Evolutionary conservation across 64 coral and sea anemone genomes (phyloP).

Genomic region (Astreopora myriophthalma): DNA sequence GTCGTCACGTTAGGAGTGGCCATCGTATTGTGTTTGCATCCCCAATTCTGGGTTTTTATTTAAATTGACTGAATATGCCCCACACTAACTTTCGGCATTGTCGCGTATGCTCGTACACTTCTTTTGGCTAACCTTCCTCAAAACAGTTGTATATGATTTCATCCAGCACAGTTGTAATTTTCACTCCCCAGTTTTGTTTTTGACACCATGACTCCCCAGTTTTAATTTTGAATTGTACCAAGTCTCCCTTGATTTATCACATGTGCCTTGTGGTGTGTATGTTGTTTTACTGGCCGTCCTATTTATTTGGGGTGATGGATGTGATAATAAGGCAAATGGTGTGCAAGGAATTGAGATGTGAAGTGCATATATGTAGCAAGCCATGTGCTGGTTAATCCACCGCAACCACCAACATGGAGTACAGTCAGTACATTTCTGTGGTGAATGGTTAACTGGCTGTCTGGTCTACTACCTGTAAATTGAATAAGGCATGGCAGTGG

Average conservation of each 20-base stretch:
- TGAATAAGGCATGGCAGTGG: neutral
- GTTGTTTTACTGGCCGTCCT: neutral
- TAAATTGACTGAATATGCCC: too few relatives aligned
- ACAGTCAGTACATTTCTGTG: slow-evolving; percentile 1
- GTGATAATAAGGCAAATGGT: neutral
- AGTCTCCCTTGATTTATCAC: neutral
- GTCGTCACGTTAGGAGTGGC: too few relatives aligned
- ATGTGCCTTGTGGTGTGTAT: neutral
- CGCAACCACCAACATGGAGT: neutral
- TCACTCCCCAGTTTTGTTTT: too few relatives aligned
- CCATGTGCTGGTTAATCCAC: too few relatives aligned
- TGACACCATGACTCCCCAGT: neutral
- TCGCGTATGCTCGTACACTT: too few relatives aligned
- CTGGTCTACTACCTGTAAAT: slow-evolving; percentile 17
- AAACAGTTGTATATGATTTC: too few relatives aligned
- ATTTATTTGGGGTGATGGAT: slow-evolving; percentile 28
- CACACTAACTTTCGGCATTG: too few relatives aligned
- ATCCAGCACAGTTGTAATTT: too few relatives aligned
- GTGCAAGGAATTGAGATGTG: neutral
- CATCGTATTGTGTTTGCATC: too few relatives aligned
- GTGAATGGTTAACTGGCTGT: neutral
- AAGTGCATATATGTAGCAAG: too few relatives aligned
- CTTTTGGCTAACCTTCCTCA: too few relatives aligned
- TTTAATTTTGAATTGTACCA: neutral
- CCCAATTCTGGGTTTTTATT: too few relatives aligned